phyloP scores from a whole-genome alignment of 2,797 vertebrate species.

The Hyperoplus immaculatus region DNA sequence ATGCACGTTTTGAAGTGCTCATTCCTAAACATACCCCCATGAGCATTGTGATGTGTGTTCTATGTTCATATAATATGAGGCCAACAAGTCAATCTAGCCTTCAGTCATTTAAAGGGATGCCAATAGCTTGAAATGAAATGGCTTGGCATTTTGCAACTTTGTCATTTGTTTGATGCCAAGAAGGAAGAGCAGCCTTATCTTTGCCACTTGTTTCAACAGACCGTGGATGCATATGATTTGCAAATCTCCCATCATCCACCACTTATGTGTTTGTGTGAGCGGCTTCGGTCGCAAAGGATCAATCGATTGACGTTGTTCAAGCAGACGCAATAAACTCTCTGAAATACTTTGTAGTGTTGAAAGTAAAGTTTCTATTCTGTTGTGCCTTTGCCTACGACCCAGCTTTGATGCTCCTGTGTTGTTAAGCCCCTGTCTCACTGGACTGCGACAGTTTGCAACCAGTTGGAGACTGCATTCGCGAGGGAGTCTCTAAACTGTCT shows the following conservation, averaged over 20 bases:
- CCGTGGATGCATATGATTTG: slow-evolving; percentile 44
- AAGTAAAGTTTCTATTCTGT: slow-evolving; percentile 21
- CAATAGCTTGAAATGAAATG: slow-evolving; percentile 25
- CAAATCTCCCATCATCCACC: slow-evolving; percentile 63
- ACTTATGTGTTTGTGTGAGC: slow-evolving; percentile 64
- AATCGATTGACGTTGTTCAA: slow-evolving; percentile 65
- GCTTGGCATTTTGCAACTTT: slow-evolving; percentile 28
- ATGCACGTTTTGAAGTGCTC: background rate
- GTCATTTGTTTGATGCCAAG: slow-evolving; percentile 46
- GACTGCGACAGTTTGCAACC: too few relatives aligned
- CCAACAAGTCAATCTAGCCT: slow-evolving; percentile 31
- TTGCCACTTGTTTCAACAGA: slow-evolving; percentile 67
- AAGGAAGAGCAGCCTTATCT: slow-evolving; percentile 62
- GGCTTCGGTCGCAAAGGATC: slow-evolving; percentile 61
- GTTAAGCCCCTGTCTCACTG: too few relatives aligned
- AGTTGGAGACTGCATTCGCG: too few relatives aligned
- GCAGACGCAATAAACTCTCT: slow-evolving; percentile 55
- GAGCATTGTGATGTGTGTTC: background rate
- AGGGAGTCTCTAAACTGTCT: too few relatives aligned
- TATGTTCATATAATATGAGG: slow-evolving; percentile 1
- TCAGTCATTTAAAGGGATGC: slow-evolving; percentile 33
- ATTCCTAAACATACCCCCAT: background rate
- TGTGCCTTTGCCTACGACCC: slow-evolving; percentile 23
- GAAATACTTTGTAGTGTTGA: slow-evolving; percentile 47
- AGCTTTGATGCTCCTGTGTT: background rate